Base-by-base conservation (phyloP, 2,888 invertebrate species). In the Byasa hedistus region DNA sequence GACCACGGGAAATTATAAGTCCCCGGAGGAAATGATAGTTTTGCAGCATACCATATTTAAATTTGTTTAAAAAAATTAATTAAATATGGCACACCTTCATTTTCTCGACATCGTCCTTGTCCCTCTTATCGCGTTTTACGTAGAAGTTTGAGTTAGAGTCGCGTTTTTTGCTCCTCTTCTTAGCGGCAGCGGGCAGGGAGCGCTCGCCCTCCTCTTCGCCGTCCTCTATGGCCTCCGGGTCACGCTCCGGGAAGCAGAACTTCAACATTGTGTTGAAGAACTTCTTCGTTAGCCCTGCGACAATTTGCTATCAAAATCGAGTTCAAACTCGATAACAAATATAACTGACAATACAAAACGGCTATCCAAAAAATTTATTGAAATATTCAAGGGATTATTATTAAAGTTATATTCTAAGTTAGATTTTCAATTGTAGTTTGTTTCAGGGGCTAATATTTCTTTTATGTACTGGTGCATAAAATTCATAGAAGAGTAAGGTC, bases 211-310 rank as follows among this genome's bases (percentile, higher is more conserved):
- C 89, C 27, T 94, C 94, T 1, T 94, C 93, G 0, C 93, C 94
- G 3, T 93, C 93, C 78, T 97, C 97, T 68, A 96, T 95, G 32
- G 95, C 95, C 77, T 98, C 97, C 0, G 96, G 95, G 83, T 97
- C 97, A 71, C 98, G 94, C 86, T 98, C 98, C 1, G 98, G 98
- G 85, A 99, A 99, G 86, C 98, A 99, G 87, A 99, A 99, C 86
- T 96, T 97, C 78, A 99, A 93, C 96, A 99, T 98, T 56, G 98
- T 98, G 83, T 97, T 97, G 92, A 97, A 99, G 90, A 99, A 98
- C 84, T 98, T 97, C 86, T 98, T 98, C 0, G 98, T 99, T 65
- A 99, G 92, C 72, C 96, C 94, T 95, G 75, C 7, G 8, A 54
- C 17, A 32, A 0, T 15, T 58, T 4, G 5, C 1, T 51, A 39